These are phyloP conservation scores for Ormyrus nitidulus DNA, from an alignment of 2,888 invertebrate genomes.

Conservation along the genomic window DNA sequence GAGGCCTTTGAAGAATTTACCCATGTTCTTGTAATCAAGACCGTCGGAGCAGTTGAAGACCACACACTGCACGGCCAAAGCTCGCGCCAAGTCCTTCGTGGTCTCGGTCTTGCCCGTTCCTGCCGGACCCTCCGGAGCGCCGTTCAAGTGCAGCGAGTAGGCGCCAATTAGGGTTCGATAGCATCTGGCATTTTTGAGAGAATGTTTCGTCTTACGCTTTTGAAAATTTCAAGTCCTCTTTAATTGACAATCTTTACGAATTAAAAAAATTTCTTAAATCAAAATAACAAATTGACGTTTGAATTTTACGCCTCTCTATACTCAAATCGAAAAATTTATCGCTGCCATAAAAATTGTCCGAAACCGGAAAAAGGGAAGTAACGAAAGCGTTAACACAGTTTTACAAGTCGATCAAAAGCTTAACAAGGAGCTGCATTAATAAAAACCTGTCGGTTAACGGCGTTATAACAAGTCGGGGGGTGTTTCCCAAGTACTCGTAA, in stretches of 20 bases:
- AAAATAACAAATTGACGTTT: conserved; percentile 5
- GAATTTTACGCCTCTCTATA: too few species aligned
- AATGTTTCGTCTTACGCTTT: neutral
- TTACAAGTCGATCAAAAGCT: too few species aligned
- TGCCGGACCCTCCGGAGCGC: conserved; percentile 90
- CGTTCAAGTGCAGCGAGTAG: conserved; percentile 88
- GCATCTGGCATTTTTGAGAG: conserved; percentile 74
- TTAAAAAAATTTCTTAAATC: neutral
- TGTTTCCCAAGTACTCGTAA: conserved; percentile 91
- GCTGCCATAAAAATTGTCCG: too few species aligned
- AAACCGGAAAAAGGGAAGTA: too few species aligned
- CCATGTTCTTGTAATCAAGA: conserved; percentile 90
- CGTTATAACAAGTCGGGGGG: conserved; percentile 85
- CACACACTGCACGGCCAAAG: conserved; percentile 92
- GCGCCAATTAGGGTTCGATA: conserved; percentile 90
- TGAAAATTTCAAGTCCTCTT: neutral
- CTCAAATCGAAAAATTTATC: too few species aligned
- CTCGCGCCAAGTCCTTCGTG: conserved; percentile 94
- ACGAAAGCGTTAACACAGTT: too few species aligned
- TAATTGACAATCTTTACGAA: too few species aligned
- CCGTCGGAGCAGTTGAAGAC: conserved; percentile 93
- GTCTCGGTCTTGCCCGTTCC: conserved; percentile 95
- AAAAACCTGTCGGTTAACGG: conserved; percentile 82
- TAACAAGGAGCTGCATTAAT: conserved; percentile 2
- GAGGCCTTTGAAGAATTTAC: conserved; percentile 89